Base-by-base conservation (phyloP, 2,113 vertebrate genomes). In the Pygoscelis adeliae region DNA sequence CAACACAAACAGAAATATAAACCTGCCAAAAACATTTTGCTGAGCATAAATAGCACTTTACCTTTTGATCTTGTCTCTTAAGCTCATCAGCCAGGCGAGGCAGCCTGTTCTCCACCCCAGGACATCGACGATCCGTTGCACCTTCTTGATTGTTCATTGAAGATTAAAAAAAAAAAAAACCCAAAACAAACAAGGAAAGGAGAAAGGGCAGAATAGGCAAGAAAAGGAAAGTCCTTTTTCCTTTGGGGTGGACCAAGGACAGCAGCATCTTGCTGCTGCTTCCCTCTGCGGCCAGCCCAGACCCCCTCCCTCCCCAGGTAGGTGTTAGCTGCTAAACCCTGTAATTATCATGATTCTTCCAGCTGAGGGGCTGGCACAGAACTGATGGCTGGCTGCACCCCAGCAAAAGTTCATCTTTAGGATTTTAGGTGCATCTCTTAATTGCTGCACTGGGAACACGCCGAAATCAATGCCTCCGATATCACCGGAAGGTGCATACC, bases 121-220 rank as follows among this genome's bases (percentile, higher is more conserved):
- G 22, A 55, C 55, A 15, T 2, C 1, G 4, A 42, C 1, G 6
- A 6, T 4, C 19, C 13, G 0, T 32, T 21, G 59, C 61, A 83
- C 70, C 71, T 40, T 10, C 62, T 55, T 44, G 38, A 32, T 55
- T 66, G 26, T 42, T 21, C 42, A 40, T 6, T 32, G 29, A 27
- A 50, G 23, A 50, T 22, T 18, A 20, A 17, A 52, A 23, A 18
- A 25, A 5, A 20, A 13, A 29, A 27, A n/a, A 17, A 23, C 20
- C 5, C 13, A 30, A 27, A 20, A 11, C 20, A 30, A 40, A 22
- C 9, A 63, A 72, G 22, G 58, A 52, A 66, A 66, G 71, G 20
- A 73, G 29, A 49, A 76, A 56, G 12, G 15, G 18, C 5, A 29
- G 69, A 50, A 56, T 0, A 63, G 36, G 2, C 7, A 9, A 83